A percentile compares a stretch with the other conserved stretches of the same genome.
Evolutionary conservation across 2,113 vertebrate species (phyloP).

Genomic region (Bungarus multicinctus): DNA sequence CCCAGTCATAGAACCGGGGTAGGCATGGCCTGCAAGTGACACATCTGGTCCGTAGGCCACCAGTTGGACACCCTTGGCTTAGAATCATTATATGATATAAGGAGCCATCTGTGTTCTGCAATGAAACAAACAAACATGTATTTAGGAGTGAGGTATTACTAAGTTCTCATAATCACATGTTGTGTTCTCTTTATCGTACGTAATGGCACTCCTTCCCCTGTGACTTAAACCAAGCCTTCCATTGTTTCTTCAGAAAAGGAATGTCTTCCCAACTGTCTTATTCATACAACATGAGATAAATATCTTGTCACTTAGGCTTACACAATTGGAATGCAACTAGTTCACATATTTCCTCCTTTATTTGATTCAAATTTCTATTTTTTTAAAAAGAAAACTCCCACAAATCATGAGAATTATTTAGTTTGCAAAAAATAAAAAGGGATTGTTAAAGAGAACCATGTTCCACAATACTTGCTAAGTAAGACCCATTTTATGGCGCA

Average conservation of each 20-base stretch:
- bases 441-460: background rate
- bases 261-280: slow-evolving; percentile 7
- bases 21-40: no score
- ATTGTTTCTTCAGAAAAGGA: slow-evolving; percentile 1
- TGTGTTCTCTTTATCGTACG: background rate
- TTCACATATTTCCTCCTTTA: slow-evolving; percentile 12
- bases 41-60: accelerated
- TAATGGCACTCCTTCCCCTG: background rate
- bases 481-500: background rate
- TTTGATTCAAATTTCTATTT: background rate
- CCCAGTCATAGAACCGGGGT: no score
- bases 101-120: background rate
- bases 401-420: background rate
- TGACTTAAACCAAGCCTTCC: slow-evolving; percentile 2
- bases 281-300: slow-evolving; percentile 10
- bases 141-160: background rate
- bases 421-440: background rate
- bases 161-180: background rate
- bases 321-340: slow-evolving; percentile 12
- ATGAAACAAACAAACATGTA: background rate
- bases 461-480: background rate
- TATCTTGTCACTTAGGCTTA: background rate
- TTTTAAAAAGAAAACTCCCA: background rate
- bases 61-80: no score
- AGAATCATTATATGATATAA: background rate